Conservation (phyloP, 2,113 vertebrate species). For the Regulus satrapa region DNA sequence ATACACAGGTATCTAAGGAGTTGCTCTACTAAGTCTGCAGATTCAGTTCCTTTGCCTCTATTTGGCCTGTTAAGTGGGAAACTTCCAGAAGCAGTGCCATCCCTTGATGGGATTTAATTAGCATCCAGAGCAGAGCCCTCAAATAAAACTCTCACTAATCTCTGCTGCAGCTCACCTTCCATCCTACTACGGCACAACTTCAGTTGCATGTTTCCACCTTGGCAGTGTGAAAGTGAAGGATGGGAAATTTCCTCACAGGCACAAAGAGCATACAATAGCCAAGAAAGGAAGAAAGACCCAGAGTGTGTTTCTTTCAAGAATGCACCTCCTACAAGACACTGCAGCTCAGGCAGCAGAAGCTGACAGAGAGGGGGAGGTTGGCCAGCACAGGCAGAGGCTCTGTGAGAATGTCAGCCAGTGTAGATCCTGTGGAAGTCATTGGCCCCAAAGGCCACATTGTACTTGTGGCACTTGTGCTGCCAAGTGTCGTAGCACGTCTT, state of each 20-base stretch:
- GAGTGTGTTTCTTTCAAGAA: background rate
- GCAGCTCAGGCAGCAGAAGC: background rate
- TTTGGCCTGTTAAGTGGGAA: background rate
- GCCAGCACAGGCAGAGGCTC: background rate
- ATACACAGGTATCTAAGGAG: background rate
- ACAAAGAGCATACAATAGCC: background rate
- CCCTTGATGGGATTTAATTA: background rate
- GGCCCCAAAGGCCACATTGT: conserved; percentile 93
- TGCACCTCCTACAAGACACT: background rate
- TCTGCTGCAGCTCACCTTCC: background rate
- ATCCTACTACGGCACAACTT: background rate
- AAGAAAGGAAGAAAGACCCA: background rate
- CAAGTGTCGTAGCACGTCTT: conserved; percentile 94
- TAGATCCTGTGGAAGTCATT: conserved; percentile 98
- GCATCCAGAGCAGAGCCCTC: background rate
- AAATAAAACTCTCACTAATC: background rate
- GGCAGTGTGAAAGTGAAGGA: background rate
- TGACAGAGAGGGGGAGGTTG: background rate
- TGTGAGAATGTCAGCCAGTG: conserved; percentile 79
- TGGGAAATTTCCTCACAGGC: background rate
- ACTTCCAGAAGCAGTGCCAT: background rate
- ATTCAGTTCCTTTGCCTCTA: background rate
- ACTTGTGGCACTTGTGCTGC: conserved; percentile 96
- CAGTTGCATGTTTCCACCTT: background rate
- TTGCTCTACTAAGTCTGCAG: background rate